phyloP scores from a whole-genome alignment of 2,888 invertebrate species.

The Pegoplata infirma region DNA sequence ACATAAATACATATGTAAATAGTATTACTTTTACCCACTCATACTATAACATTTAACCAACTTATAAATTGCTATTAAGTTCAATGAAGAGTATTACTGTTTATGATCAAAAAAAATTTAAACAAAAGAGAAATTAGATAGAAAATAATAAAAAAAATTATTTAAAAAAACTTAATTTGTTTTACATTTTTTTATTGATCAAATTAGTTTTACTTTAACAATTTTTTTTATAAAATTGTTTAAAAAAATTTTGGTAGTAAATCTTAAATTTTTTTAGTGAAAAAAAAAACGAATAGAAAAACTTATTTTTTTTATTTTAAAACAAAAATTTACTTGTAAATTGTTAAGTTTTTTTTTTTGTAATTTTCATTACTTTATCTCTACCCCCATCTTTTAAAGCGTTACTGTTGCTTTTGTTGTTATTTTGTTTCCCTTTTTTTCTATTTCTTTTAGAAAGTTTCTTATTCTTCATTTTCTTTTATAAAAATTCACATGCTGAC shows the following conservation, averaged over 20 bases:
- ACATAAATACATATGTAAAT: background rate
- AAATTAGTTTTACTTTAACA: too few relatives aligned
- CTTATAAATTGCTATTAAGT: background rate
- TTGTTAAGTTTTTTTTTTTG: constrained; percentile 40
- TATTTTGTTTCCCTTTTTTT: constrained; percentile 1
- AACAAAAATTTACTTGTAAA: constrained; percentile 19
- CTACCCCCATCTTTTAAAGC: constrained; percentile 34
- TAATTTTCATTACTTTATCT: constrained; percentile 35
- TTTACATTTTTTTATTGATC: background rate
- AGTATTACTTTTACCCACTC: background rate
- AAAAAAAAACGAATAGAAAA: background rate
- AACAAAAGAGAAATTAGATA: background rate
- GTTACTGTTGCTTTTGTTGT: constrained; percentile 19
- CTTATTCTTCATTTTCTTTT: background rate
- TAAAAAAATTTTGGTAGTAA: background rate
- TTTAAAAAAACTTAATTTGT: background rate
- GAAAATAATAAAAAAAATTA: background rate
- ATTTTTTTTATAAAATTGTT: background rate
- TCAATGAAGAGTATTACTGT: background rate
- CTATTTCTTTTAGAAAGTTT: constrained; percentile 37
- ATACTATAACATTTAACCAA: background rate
- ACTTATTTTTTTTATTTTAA: constrained; percentile 5
- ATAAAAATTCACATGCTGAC: constrained; percentile 38
- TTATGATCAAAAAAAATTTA: background rate
- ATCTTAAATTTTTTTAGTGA: background rate